These are phyloP conservation scores for Rhea americana DNA, from an alignment of 2,113 vertebrate species.

Conservation along the genomic window DNA sequence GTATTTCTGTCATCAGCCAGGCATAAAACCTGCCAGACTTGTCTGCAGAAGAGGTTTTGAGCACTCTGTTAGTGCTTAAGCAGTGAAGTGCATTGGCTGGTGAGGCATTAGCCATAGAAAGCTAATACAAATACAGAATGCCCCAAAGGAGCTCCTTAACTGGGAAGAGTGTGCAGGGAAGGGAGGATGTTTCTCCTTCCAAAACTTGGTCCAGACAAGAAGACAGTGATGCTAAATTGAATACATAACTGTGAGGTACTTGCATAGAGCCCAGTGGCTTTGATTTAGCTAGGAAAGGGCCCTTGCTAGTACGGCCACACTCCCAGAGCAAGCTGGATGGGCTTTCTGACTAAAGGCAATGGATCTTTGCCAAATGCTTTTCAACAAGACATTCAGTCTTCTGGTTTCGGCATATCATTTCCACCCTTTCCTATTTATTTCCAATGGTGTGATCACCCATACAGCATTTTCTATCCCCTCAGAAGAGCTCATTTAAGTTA, in stretches of 20 bases:
- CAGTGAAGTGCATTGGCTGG: accelerated
- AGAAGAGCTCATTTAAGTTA: background rate
- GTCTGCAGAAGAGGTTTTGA: background rate
- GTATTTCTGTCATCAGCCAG: background rate
- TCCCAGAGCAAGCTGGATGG: accelerated
- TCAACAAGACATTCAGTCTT: background rate
- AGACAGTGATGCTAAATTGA: accelerated
- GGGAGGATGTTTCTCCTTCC: background rate
- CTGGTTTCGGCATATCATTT: background rate
- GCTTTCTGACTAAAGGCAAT: background rate
- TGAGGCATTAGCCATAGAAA: background rate
- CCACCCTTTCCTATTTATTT: background rate
- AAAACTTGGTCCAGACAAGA: background rate
- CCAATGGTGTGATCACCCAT: background rate
- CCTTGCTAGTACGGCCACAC: accelerated
- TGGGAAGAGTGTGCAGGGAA: accelerated
- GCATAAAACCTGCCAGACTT: background rate
- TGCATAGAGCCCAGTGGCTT: accelerated
- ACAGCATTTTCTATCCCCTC: background rate
- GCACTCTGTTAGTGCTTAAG: background rate
- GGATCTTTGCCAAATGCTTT: background rate
- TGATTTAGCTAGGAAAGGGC: accelerated
- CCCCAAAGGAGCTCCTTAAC: accelerated
- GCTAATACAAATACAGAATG: background rate
- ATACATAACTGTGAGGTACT: background rate